These are phyloP conservation scores for Lycophotia porphyrea DNA, from an alignment of 2,888 invertebrate genomes.

Conservation along the genomic window DNA sequence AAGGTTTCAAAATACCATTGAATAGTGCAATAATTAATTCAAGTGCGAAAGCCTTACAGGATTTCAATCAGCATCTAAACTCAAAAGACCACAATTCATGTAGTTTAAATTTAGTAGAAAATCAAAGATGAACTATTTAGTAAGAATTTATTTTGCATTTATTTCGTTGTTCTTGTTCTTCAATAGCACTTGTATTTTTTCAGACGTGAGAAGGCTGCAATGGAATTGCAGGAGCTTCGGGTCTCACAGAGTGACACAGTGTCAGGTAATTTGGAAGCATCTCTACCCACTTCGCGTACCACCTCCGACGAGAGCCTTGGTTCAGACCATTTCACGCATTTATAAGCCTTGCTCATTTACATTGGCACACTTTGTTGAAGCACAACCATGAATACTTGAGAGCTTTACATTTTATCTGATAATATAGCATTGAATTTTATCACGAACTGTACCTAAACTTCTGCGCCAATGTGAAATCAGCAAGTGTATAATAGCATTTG, in stretches of 20 bases:
- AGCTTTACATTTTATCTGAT: constrained; percentile 17
- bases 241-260: constrained; percentile 90
- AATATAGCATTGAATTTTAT: constrained; percentile 19
- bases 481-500: constrained; percentile 25
- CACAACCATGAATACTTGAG: constrained; percentile 23
- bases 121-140: not conserved
- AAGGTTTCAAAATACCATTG: constrained; percentile 64
- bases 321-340: constrained; percentile 86
- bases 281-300: constrained; percentile 88
- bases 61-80: not conserved
- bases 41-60: not conserved
- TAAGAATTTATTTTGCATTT: not conserved
- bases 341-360: constrained; percentile 70
- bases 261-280: constrained; percentile 90
- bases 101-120: not conserved
- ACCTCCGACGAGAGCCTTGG: constrained; percentile 84
- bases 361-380: constrained; percentile 54
- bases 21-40: not conserved
- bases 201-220: constrained; percentile 90
- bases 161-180: not conserved
- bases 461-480: constrained; percentile 50
- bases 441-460: constrained; percentile 14
- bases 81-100: constrained; percentile 4
- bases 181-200: constrained; percentile 66
- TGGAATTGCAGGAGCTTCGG: constrained; percentile 88